Conservation (phyloP, 2,113 vertebrate species). For the Lasiurus cinereus region DNA sequence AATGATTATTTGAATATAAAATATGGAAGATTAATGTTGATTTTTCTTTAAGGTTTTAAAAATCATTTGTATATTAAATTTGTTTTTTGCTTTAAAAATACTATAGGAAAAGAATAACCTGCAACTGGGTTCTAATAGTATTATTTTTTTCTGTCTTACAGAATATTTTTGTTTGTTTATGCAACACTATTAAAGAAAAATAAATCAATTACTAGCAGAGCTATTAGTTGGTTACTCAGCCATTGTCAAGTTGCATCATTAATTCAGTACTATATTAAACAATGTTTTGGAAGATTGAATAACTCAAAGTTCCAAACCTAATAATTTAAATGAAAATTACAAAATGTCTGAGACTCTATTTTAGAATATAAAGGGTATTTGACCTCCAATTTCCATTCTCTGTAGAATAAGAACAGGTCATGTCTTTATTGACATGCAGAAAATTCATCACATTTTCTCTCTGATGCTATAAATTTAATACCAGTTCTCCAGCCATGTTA, state of each 20-base stretch:
- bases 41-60: neutral
- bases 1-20: neutral
- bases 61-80: constrained; percentile 31
- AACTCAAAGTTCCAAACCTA: neutral
- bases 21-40: neutral
- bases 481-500: constrained; percentile 93
- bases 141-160: neutral
- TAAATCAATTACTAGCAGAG: constrained; percentile 96
- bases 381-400: constrained; percentile 94
- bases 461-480: constrained; percentile 93
- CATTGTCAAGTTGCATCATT: constrained; percentile 91
- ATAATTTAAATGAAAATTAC: neutral
- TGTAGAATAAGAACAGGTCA: constrained; percentile 94
- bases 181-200: constrained; percentile 98
- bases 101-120: neutral
- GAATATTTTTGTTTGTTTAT: constrained; percentile 87
- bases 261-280: constrained; percentile 99
- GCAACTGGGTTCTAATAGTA: neutral
- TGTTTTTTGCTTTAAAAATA: constrained; percentile 25
- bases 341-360: neutral
- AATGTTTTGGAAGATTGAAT: constrained; percentile 94
- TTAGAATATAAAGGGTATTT: constrained; percentile 83
- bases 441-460: constrained; percentile 97
- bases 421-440: constrained; percentile 98
- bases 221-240: constrained; percentile 96